A percentile compares a stretch with the other conserved stretches of the same genome.
phyloP scores from a whole-genome alignment of 2,797 vertebrate species.

The Chelonia mydas region DNA sequence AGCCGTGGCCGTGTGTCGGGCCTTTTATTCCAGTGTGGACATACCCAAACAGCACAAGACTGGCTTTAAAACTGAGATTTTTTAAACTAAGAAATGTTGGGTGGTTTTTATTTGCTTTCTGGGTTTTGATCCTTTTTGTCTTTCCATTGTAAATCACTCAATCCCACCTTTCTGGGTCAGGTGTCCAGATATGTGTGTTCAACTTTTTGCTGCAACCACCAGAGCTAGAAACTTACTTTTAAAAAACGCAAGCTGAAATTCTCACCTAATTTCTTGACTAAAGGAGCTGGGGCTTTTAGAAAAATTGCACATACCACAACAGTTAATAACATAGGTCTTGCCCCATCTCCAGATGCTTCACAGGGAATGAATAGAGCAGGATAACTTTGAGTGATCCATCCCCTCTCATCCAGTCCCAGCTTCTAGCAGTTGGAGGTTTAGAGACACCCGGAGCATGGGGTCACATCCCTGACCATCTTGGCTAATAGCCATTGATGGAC shows the following conservation, averaged over 20 bases:
- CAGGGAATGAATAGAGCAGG: not conserved
- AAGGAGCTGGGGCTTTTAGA: not conserved
- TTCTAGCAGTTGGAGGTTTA: not conserved
- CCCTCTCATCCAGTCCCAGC: not conserved
- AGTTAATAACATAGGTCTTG: slow-evolving; percentile 9
- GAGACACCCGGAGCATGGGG: not conserved
- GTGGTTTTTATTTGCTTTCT: not conserved
- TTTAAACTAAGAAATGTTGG: not conserved
- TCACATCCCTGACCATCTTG: not conserved
- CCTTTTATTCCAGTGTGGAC: not conserved
- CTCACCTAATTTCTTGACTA: not conserved
- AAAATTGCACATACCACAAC: not conserved
- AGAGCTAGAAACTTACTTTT: slow-evolving; percentile 4
- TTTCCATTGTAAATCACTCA: not conserved
- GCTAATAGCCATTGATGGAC: no score
- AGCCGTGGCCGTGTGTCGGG: not conserved
- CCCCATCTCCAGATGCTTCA: not conserved
- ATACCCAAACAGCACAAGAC: not conserved
- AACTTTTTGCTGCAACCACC: not conserved
- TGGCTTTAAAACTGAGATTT: not conserved
- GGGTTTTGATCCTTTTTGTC: not conserved
- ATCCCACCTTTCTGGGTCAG: not conserved
- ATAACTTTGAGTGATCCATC: not conserved
- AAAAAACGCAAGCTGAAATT: slow-evolving; percentile 22
- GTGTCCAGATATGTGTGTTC: slow-evolving; percentile 28